phyloP scores from a whole-genome alignment of 2,888 invertebrate genomes.

The Scaptomyza parva region DNA sequence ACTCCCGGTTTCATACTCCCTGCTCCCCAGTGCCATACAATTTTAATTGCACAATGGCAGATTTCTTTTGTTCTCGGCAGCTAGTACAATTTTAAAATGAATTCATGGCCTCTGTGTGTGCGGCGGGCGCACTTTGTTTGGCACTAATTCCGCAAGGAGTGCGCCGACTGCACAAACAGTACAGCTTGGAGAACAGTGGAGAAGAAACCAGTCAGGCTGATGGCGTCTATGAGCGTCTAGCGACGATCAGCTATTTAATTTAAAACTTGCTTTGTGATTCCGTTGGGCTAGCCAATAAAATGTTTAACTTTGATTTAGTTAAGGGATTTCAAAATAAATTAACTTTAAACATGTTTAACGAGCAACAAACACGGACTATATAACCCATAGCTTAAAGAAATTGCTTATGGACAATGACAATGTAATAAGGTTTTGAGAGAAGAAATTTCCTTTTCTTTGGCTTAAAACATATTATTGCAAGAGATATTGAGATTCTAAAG shows the following conservation, averaged over 20 bases:
- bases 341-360: slow-evolving; percentile 45
- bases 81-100: slow-evolving; percentile 78
- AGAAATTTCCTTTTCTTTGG: background rate
- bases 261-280: slow-evolving; percentile 80
- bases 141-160: slow-evolving; percentile 70
- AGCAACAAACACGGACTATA: background rate
- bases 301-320: slow-evolving; percentile 82
- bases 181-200: slow-evolving; percentile 15
- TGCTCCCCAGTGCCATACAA: slow-evolving; percentile 76
- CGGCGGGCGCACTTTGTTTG: slow-evolving; percentile 66
- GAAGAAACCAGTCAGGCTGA: slow-evolving; percentile 11
- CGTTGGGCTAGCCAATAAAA: slow-evolving; percentile 74
- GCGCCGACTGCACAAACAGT: slow-evolving; percentile 45
- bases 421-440: background rate
- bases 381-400: too few relatives aligned
- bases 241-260: slow-evolving; percentile 69
- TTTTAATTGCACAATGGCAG: slow-evolving; percentile 80
- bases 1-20: slow-evolving; percentile 13
- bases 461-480: too few relatives aligned
- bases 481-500: too few relatives aligned
- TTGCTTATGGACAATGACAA: background rate
- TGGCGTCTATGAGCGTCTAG: slow-evolving; percentile 4
- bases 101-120: slow-evolving; percentile 69
- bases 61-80: slow-evolving; percentile 74
- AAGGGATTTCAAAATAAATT: slow-evolving; percentile 71